Conservation (phyloP, 2,888 invertebrate genomes). For the Hypsopygia costalis region DNA sequence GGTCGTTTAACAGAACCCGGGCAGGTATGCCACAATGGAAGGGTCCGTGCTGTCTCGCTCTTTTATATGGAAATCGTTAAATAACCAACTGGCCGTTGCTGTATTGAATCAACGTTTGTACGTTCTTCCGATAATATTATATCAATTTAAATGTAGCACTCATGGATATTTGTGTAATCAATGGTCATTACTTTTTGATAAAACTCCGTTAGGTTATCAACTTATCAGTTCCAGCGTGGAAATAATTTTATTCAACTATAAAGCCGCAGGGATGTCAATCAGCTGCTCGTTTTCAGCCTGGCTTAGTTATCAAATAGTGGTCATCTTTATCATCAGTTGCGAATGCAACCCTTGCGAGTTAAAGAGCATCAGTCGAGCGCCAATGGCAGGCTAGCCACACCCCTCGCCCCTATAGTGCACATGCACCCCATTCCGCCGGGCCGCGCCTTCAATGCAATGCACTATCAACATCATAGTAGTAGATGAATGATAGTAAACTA, state of each 20-base stretch:
- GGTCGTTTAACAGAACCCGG: conserved; percentile 7
- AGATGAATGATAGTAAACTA: background rate
- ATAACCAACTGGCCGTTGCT: background rate
- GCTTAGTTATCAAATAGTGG: background rate
- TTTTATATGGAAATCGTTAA: conserved; percentile 5
- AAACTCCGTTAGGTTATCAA: too few species aligned
- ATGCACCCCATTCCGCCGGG: conserved; percentile 34
- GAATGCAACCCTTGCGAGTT: conserved; percentile 13
- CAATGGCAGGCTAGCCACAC: conserved; percentile 47
- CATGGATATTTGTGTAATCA: conserved; percentile 11
- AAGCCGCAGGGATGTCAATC: too few species aligned
- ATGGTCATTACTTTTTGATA: conserved; percentile 10
- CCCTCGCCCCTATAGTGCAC: conserved; percentile 28
- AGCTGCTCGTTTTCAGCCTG: too few species aligned
- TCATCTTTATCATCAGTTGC: conserved; percentile 8
- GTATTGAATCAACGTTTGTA: background rate
- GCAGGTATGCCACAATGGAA: conserved; percentile 11
- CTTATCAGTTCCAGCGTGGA: too few species aligned
- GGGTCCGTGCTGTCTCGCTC: conserved; percentile 17
- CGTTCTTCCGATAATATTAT: background rate
- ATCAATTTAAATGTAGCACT: background rate
- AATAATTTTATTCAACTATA: too few species aligned
- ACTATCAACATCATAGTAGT: conserved; percentile 9
- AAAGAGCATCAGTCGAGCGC: conserved; percentile 24
- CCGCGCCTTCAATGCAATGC: conserved; percentile 13